Percentiles rank a stretch among this genome's conserved stretches.
These are phyloP conservation scores for Pseudanteris insignis DNA, from an alignment of 2,888 invertebrate genomes.

Conservation along the genomic window DNA sequence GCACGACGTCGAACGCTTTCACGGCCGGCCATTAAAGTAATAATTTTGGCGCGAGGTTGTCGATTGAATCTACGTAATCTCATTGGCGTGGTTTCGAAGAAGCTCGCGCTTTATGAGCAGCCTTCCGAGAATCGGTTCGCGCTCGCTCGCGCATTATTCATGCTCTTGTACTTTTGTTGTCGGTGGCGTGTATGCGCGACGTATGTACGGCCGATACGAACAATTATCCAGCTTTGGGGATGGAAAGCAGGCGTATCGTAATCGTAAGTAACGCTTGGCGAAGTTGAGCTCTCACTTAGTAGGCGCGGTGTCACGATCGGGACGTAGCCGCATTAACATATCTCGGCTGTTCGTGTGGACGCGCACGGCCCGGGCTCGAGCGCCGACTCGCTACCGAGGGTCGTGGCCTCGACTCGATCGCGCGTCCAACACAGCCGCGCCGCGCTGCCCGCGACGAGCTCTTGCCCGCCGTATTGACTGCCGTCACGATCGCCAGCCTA, in stretches of 20 bases:
- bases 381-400: constrained; percentile 44
- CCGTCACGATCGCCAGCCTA: constrained; percentile 65
- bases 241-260: constrained; percentile 37
- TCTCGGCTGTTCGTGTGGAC: constrained; percentile 58
- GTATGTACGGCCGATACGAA: constrained; percentile 26
- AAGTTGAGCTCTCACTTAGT: constrained; percentile 66
- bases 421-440: constrained; percentile 36
- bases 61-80: constrained; percentile 35
- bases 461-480: constrained; percentile 54
- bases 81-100: constrained; percentile 29
- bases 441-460: neutral
- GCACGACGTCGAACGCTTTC: neutral
- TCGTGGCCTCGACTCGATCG: constrained; percentile 52
- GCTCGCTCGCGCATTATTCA: constrained; percentile 39
- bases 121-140: constrained; percentile 39
- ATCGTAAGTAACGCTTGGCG: constrained; percentile 40
- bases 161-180: constrained; percentile 38
- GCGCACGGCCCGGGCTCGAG: too few species aligned
- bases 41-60: constrained; percentile 26
- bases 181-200: constrained; percentile 18
- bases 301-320: constrained; percentile 64
- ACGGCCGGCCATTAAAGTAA: constrained; percentile 10
- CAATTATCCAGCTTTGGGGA: constrained; percentile 35
- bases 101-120: constrained; percentile 32
- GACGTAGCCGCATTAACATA: constrained; percentile 66